Evolutionary conservation across 2,113 vertebrate species (phyloP), one percentile per base, ranked within the genome.

Genomic region (Bubo bubo): DNA sequence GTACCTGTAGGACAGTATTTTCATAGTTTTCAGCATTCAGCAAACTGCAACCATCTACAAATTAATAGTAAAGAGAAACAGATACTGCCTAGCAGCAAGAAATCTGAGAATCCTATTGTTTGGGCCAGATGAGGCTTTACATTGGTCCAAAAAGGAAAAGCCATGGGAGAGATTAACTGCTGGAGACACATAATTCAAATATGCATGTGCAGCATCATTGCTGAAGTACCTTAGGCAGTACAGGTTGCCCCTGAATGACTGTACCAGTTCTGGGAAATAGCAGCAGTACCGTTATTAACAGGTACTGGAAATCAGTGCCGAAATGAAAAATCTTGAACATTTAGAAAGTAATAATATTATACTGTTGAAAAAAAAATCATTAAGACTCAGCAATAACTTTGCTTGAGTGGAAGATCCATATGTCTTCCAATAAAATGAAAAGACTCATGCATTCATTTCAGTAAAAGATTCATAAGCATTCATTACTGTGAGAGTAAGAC

Each of bases 361-460:
- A n/a, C 43, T 30, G 14, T 43, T 82, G 34, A 88, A 62, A 93
- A 89, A 58, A 34, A 24, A 4, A 24, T 34, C 23, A 39, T 72
- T 90, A 85, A 72, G 82, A 76, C 34, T 88, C 45, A 62, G 56
- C 72, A 92, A 93, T 95, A 86, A 88, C 50, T 92, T 88, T 55
- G 45, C 19, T 87, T 35, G n/a, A 90, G 58, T 60, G 35, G 58
- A 92, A 95, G 62, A 88, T 76, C 86, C 50, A 26, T 95, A 73
- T 91, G 74, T 93, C 70, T 82, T 87, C 73, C 77, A 75, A 59
- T 81, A 94, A 93, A 93, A 93, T 84, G 84, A 91, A 86, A 80
- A 87, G 76, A 77, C 50, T 93, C 59, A 50, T 72, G 66, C 19
- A 18, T 86, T 92, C 24, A 75, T 92, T 95, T 96, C 49, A 86